phyloP scores from a whole-genome alignment of 1,140 invertebrate genomes.

The Antheraea mylitta region DNA sequence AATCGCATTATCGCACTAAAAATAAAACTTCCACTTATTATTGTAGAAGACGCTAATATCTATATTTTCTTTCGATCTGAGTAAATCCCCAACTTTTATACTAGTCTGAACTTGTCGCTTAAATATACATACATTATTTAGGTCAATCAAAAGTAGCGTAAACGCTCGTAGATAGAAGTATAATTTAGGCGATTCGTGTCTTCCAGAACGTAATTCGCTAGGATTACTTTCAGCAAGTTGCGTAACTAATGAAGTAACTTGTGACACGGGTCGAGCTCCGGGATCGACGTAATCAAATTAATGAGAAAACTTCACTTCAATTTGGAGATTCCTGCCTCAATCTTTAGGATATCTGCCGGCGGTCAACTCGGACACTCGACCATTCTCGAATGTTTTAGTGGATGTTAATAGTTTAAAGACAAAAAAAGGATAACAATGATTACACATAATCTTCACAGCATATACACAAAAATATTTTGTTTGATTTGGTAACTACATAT shows the following conservation, averaged over 20 bases:
- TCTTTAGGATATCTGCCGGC: constrained; percentile 67
- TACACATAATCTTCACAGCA: background rate
- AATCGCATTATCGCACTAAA: too few relatives aligned
- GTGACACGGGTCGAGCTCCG: constrained; percentile 72
- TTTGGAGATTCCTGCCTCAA: constrained; percentile 71
- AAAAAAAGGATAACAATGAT: background rate
- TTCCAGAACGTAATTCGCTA: constrained; percentile 66
- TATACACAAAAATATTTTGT: too few relatives aligned
- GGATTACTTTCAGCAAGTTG: constrained; percentile 72
- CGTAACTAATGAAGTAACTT: constrained; percentile 78
- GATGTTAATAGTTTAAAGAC: background rate
- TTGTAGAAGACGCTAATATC: too few relatives aligned
- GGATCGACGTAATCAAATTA: constrained; percentile 78
- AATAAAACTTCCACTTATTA: too few relatives aligned
- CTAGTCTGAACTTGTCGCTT: background rate
- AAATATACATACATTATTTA: background rate
- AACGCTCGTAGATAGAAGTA: constrained; percentile 23
- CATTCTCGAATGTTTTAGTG: constrained; percentile 12
- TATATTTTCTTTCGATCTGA: too few relatives aligned
- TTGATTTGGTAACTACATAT: too few relatives aligned
- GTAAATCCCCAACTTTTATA: too few relatives aligned
- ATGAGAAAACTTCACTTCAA: constrained; percentile 77
- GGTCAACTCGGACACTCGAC: constrained; percentile 50
- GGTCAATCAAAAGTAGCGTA: constrained; percentile 2
- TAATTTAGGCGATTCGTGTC: constrained; percentile 63